Percentiles rank a stretch among this genome's conserved stretches.
Evolutionary conservation across 2,888 invertebrate genomes (phyloP).

Genomic region (Calliopum simillimum): DNA sequence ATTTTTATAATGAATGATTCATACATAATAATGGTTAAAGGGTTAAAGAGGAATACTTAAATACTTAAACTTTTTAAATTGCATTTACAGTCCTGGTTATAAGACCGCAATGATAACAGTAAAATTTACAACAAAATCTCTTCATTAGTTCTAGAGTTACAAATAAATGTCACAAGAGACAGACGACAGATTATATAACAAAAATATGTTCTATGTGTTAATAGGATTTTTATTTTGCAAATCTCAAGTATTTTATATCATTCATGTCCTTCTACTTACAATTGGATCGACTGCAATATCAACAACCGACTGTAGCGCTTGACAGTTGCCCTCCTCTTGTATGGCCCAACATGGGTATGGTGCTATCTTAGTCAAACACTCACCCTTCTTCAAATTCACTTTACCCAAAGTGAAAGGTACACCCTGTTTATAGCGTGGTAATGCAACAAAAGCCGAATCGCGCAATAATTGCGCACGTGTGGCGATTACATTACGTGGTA

Average conservation of each 20-base stretch:
- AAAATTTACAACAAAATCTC: no score
- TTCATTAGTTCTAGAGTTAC: no score
- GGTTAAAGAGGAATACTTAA: no score
- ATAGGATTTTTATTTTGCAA: no score
- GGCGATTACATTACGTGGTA: constrained; percentile 72
- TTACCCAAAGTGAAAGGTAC: constrained; percentile 73
- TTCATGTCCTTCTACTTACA: constrained; percentile 55
- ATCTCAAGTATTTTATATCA: background rate
- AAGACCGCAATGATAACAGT: no score
- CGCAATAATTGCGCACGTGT: constrained; percentile 73
- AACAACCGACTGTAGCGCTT: constrained; percentile 77
- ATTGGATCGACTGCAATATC: constrained; percentile 74
- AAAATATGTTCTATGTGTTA: no score
- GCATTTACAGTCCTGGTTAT: constrained; percentile 4
- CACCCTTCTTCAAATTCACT: constrained; percentile 69
- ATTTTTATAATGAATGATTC: no score
- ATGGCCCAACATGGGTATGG: constrained; percentile 78
- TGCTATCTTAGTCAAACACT: constrained; percentile 69
- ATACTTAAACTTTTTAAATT: no score
- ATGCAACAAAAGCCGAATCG: constrained; percentile 71
- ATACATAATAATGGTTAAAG: no score
- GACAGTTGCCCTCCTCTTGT: constrained; percentile 78
- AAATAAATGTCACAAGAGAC: no score
- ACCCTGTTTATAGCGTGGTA: constrained; percentile 73
- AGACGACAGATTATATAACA: no score